Base-by-base conservation (phyloP, 1,140 invertebrate genomes). In the Spodoptera litura region DNA sequence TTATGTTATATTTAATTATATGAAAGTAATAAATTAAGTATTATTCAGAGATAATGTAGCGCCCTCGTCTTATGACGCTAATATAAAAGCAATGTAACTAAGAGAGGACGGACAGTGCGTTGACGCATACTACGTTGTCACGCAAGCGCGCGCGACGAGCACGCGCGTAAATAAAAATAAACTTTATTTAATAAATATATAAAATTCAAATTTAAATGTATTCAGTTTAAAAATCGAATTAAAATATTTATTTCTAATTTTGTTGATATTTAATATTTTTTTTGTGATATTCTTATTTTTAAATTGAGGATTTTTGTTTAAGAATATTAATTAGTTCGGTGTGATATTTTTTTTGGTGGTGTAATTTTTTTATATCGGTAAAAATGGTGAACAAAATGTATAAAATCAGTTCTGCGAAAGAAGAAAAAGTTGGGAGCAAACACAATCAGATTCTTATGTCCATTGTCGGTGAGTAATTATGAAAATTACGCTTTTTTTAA, bases 341-440 rank as follows among this genome's bases (percentile, higher is more conserved):
- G 31, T 20, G 10, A 20, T 55, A 55, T 12, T 27, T 53, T 52
- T 31, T 31, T 31, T 31, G 31, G 31, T 31, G 4, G 20, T 27
- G 31, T 20, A n/a, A 2, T 27, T 53, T 52, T 52, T 68, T 68
- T 68, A 2, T 51, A 4, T 38, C 51, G 44, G 44, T 66, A 56
- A 91, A 84, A 88, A 92, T 93, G 91, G 87, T 91, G 84, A 91
- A 89, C 68, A 91, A 93, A 86, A 83, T 89, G 80, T 92, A 91
- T 59, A 89, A 90, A 81, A 82, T 90, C 68, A 89, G 62, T 35
- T 81, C 86, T 1, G 78, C 80, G 5, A 86, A 85, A 71, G 77
- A 75, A 52, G 78, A 74, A 35, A 86, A 82, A 20, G 53, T 44
- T 59, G 91, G 91, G 4, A 93, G 89, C 74, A 93, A 93, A 83